A percentile compares a stretch with the other conserved stretches of the same genome.
These are phyloP conservation scores for Todus mexicanus DNA, from an alignment of 2,797 vertebrate species.

Conservation along the genomic window DNA sequence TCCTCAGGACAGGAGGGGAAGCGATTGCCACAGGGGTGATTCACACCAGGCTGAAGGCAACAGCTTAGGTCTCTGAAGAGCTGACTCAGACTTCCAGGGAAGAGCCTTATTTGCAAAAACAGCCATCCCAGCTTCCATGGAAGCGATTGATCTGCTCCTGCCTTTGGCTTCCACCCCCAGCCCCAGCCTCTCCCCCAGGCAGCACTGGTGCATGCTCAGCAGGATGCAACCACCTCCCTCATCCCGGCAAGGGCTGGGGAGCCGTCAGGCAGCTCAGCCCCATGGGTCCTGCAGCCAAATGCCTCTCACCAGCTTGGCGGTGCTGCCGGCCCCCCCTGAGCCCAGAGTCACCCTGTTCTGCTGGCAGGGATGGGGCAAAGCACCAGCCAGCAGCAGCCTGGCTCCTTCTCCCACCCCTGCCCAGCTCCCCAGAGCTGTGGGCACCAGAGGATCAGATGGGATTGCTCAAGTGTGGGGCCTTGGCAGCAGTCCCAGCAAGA, in stretches of 20 bases:
- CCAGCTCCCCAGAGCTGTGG: neutral
- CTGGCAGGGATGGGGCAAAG: neutral
- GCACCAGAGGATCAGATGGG: neutral
- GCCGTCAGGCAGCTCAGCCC: neutral
- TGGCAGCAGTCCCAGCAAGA: neutral
- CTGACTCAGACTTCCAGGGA: neutral
- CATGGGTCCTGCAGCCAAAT: neutral
- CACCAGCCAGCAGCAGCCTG: neutral
- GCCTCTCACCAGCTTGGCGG: constrained; percentile 16
- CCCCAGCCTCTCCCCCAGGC: neutral
- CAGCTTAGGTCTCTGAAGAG: neutral
- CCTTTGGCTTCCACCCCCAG: neutral
- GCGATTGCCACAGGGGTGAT: neutral
- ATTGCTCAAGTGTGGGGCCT: neutral
- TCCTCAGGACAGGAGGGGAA: no score
- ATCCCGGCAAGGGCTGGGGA: neutral
- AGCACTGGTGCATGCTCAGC: neutral
- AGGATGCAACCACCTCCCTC: neutral
- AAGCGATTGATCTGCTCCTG: neutral
- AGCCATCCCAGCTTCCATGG: rapidly evolving
- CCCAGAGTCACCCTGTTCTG: neutral
- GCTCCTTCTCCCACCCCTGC: neutral
- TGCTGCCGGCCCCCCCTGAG: neutral
- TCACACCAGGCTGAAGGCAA: neutral
- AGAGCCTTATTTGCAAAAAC: neutral